Percentiles rank a stretch among this genome's conserved stretches.
Conservation (phyloP, 2,797 vertebrate species). For the Parauchenoglanis punctatus region DNA sequence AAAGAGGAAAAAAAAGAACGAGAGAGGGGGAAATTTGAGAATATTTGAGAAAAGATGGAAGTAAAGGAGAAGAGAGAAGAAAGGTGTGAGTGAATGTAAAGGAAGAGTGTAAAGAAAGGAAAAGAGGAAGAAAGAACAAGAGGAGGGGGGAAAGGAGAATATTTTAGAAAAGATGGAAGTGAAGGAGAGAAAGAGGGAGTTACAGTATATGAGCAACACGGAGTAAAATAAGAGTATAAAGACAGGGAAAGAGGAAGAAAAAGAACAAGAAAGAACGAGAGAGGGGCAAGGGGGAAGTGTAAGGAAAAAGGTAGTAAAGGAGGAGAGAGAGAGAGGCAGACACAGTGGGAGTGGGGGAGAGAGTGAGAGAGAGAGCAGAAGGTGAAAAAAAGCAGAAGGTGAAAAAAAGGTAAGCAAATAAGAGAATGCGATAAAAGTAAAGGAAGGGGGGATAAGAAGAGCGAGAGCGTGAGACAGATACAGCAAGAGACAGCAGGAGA, state of each 20-base stretch:
- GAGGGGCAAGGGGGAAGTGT: too few species aligned
- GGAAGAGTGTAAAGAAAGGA: too few species aligned
- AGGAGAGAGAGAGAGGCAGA: too few species aligned
- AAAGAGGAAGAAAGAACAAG: background rate
- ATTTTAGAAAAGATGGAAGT: background rate
- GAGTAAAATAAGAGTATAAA: background rate
- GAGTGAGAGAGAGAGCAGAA: background rate
- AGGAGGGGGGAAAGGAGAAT: background rate
- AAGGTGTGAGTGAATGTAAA: background rate
- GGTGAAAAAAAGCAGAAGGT: background rate
- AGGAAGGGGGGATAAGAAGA: background rate
- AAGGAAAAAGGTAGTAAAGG: too few species aligned
- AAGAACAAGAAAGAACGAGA: too few species aligned
- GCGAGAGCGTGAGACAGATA: background rate
- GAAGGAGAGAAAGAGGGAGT: background rate
- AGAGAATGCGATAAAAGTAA: background rate
- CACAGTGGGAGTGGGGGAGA: background rate
- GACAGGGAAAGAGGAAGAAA: background rate
- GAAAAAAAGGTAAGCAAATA: background rate
- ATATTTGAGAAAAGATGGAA: too few species aligned
- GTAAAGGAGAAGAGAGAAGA: too few species aligned
- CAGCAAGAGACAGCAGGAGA: background rate
- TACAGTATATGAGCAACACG: background rate
- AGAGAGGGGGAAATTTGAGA: background rate
- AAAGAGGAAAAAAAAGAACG: background rate